These are phyloP conservation scores for Australoheros scitulus DNA, from an alignment of 2,113 vertebrate species.

Conservation along the genomic window DNA sequence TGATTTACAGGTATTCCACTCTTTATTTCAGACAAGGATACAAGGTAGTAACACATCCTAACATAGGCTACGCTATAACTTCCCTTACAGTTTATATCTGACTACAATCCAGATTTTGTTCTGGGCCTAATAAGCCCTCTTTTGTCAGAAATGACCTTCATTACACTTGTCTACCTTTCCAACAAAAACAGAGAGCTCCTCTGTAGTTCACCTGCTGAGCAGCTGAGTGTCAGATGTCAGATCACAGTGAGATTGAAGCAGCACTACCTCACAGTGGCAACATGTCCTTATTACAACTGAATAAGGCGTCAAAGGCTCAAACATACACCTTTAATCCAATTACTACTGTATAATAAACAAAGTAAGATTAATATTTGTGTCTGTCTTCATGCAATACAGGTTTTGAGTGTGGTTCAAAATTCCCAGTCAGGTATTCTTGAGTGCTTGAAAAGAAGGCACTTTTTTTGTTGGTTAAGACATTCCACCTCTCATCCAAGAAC, in stretches of 20 bases:
- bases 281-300: conserved; percentile 28
- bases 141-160: background rate
- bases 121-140: background rate
- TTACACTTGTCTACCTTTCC: background rate
- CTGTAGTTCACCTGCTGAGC: background rate
- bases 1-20: background rate
- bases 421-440: background rate
- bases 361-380: background rate
- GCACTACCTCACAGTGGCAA: conserved; percentile 46
- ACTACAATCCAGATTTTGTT: background rate
- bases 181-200: background rate
- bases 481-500: background rate
- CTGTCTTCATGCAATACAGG: background rate
- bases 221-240: background rate
- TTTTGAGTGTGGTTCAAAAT: background rate
- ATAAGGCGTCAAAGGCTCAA: background rate
- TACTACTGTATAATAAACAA: background rate
- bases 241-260: background rate
- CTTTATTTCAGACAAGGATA: background rate
- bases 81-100: background rate
- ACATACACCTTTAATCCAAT: background rate
- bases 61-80: background rate
- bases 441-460: background rate
- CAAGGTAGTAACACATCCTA: background rate
- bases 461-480: background rate